Conservation (phyloP, 2,113 vertebrate species). For the Lanius collurio region DNA sequence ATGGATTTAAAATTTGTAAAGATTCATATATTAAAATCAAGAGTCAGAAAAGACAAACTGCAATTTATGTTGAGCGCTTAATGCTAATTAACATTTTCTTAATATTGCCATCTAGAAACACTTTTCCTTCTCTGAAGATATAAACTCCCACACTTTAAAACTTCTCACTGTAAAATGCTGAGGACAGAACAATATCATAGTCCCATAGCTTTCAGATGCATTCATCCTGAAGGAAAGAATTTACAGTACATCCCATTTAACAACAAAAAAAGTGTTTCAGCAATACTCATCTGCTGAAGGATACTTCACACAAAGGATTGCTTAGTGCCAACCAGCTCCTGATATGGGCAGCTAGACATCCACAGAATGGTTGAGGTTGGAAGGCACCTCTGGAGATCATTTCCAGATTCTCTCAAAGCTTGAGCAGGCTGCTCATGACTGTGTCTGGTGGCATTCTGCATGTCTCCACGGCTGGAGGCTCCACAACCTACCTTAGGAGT, state of each 20-base stretch:
- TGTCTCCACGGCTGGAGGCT: not conserved
- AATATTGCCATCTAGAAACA: not conserved
- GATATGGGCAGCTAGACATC: not conserved
- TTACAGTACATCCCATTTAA: not conserved
- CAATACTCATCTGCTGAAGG: not conserved
- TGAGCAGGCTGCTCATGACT: not conserved
- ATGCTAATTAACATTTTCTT: not conserved
- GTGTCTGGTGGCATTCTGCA: not conserved
- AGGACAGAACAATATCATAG: not conserved
- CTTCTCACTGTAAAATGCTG: not conserved
- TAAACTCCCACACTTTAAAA: not conserved
- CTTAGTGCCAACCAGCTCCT: not conserved
- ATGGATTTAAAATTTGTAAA: not conserved
- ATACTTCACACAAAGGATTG: not conserved
- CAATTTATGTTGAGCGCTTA: not conserved
- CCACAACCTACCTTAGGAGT: not conserved
- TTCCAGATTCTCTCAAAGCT: not conserved
- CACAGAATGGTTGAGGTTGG: not conserved
- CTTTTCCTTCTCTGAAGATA: not conserved
- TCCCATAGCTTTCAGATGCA: not conserved
- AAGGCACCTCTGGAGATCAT: not conserved
- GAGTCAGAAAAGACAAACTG: not conserved
- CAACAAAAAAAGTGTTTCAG: not conserved
- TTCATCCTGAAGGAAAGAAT: not conserved
- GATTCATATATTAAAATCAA: not conserved